phyloP scores from a whole-genome alignment of 2,888 invertebrate genomes.

The Hofmannophila pseudospretella region DNA sequence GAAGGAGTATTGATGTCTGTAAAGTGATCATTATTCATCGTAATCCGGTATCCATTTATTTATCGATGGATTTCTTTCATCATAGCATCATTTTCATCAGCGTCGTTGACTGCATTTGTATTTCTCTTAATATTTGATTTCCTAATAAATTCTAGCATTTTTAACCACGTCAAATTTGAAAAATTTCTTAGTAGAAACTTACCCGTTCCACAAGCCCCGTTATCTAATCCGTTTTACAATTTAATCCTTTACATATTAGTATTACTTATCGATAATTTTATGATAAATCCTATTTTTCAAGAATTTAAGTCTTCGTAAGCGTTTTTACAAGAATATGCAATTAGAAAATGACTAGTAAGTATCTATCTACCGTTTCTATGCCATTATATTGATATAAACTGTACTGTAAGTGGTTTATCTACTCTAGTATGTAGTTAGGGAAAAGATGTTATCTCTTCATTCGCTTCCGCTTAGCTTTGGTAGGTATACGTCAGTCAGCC shows the following conservation, averaged over 20 bases:
- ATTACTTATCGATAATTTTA: conserved; percentile 1
- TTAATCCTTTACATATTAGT: conserved; percentile 1
- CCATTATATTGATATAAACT: neutral
- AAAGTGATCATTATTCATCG: too few species aligned
- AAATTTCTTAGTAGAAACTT: too few species aligned
- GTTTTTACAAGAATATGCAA: neutral
- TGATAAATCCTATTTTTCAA: neutral
- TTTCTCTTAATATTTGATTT: too few species aligned
- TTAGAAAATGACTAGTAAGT: too few species aligned
- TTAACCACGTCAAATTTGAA: too few species aligned
- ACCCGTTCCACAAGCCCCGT: neutral
- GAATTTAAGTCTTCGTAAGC: neutral
- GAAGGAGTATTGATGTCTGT: too few species aligned
- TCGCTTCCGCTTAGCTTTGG: conserved; percentile 34
- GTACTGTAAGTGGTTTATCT: neutral
- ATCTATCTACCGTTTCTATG: neutral
- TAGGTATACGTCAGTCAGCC: conserved; percentile 52
- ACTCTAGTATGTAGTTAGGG: neutral
- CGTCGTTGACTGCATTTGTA: too few species aligned
- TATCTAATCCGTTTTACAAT: conserved; percentile 2
- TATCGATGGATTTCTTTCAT: too few species aligned
- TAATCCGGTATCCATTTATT: too few species aligned
- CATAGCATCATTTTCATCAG: too few species aligned
- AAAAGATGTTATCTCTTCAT: conserved; percentile 54
- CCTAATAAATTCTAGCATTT: too few species aligned